These are phyloP conservation scores for Cynocephalus volans DNA, from an alignment of 2,113 vertebrate genomes.

Conservation along the genomic window DNA sequence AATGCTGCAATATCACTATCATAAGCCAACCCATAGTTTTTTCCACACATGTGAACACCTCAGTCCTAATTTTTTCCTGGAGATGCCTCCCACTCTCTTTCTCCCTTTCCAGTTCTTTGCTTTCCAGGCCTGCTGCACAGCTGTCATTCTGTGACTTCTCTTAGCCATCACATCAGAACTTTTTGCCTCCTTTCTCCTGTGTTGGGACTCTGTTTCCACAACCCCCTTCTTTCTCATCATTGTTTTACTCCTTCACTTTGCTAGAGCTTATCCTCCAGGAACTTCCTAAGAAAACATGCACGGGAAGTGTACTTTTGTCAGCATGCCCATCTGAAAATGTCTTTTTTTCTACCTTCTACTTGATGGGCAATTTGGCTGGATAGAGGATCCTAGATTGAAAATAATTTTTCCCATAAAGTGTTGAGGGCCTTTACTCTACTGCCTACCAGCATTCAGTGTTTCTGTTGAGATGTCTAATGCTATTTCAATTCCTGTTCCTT, in stretches of 20 bases:
- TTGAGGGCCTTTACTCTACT: neutral
- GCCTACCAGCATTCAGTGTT: neutral
- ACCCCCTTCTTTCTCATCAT: neutral
- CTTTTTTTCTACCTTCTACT: neutral
- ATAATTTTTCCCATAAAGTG: neutral
- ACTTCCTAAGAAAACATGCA: neutral
- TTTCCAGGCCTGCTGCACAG: neutral
- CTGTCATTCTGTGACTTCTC: neutral
- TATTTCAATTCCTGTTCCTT: conserved; percentile 6
- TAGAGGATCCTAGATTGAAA: neutral
- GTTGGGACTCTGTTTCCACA: neutral
- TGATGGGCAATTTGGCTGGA: neutral
- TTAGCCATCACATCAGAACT: neutral
- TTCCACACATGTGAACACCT: neutral
- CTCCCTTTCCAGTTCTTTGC: neutral
- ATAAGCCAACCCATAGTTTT: neutral
- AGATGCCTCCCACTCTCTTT: neutral
- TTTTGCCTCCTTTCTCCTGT: neutral
- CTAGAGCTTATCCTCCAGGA: neutral
- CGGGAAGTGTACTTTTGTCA: neutral
- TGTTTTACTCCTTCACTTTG: neutral
- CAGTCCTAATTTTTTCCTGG: neutral
- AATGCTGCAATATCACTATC: neutral
- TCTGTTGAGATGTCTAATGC: neutral
- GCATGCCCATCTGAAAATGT: neutral